These are phyloP conservation scores for Arctia plantaginis DNA, from an alignment of 2,888 invertebrate species.

Conservation along the genomic window DNA sequence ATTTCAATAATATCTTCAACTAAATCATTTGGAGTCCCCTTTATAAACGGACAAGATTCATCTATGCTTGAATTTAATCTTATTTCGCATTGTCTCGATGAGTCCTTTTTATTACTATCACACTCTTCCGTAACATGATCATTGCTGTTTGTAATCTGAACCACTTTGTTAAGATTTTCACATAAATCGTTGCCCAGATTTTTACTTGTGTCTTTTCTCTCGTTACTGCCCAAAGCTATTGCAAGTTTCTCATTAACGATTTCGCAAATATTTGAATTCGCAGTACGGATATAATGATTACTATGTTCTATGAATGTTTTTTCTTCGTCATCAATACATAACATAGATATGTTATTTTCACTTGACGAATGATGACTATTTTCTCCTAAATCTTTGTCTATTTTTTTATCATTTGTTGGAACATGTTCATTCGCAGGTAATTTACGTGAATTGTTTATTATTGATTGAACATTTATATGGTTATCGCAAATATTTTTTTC, in stretches of 20 bases:
- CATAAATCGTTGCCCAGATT: constrained; percentile 3
- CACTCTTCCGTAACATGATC: not conserved
- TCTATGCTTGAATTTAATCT: not conserved
- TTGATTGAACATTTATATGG: not conserved
- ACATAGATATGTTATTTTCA: not conserved
- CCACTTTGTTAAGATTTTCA: constrained; percentile 5
- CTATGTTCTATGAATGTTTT: not conserved
- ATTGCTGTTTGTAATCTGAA: not conserved
- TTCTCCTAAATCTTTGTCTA: not conserved
- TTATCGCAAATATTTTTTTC: not conserved
- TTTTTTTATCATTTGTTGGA: not conserved
- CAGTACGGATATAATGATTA: not conserved
- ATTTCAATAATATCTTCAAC: constrained; percentile 29
- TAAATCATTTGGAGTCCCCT: constrained; percentile 15
- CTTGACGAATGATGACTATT: not conserved
- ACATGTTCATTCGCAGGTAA: not conserved
- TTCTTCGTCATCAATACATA: not conserved
- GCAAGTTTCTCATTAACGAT: constrained; percentile 3
- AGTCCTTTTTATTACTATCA: constrained; percentile 5
- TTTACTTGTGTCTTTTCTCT: not conserved
- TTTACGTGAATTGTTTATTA: not conserved
- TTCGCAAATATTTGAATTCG: not conserved
- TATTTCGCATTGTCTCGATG: not conserved
- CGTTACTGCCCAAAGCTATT: constrained; percentile 10
- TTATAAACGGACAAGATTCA: constrained; percentile 2